Conservation (phyloP, 2,113 vertebrate genomes). For the Stomatorhinus ivindoensis region DNA sequence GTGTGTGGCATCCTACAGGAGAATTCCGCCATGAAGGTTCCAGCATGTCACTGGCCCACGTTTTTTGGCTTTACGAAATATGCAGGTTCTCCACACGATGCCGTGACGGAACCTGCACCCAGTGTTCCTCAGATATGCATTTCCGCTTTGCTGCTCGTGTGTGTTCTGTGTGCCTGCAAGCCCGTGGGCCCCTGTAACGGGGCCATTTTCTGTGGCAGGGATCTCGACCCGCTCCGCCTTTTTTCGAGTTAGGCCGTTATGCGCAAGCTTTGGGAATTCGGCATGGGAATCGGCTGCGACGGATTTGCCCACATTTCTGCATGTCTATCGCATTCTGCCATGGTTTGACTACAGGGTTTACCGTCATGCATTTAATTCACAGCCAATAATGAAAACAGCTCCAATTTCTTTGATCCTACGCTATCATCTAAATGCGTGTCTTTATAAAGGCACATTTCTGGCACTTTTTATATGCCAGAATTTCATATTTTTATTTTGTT, state of each 20-base stretch:
- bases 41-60: background rate
- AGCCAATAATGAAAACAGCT: background rate
- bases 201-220: background rate
- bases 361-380: background rate
- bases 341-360: conserved; percentile 5
- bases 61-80: background rate
- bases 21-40: background rate
- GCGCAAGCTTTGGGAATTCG: background rate
- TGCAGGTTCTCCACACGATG: background rate
- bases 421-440: background rate
- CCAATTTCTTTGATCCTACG: background rate
- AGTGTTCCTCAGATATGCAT: background rate
- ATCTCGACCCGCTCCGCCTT: background rate
- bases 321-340: background rate
- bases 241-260: background rate
- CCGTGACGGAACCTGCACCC: background rate
- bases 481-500: background rate
- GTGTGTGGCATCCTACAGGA: background rate
- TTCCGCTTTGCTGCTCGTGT: background rate
- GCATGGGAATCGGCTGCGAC: background rate
- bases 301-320: background rate
- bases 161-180: background rate
- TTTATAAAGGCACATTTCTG: background rate
- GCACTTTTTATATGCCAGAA: background rate
- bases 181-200: no score